Base-by-base conservation (phyloP, 2,113 vertebrate genomes). In the Vidua chalybeata region DNA sequence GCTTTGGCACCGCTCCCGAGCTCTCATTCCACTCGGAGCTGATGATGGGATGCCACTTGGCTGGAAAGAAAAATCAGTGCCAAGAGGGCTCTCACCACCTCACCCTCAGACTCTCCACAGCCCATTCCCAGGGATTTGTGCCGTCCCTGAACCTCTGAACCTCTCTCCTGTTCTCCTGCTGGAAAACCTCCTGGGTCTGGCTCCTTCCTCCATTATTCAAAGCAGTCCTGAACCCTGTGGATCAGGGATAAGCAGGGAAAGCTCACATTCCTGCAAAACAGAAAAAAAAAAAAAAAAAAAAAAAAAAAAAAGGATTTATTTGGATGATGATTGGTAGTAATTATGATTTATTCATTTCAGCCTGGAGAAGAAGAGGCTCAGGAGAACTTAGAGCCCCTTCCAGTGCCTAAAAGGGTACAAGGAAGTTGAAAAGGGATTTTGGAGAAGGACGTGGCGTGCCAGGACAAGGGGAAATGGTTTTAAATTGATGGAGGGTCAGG, bases 1-100 rank as follows among this genome's bases (percentile, higher is more conserved):
- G 81, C 73, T 81, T n/a, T 96, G 91, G 96, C 96, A 2, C 39
- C 4, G 61, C 43, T 95, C 89, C 94, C 80, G 26, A 74, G 61
- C 84, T 87, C 89, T 91, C 39, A 9, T 58, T 37, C 73, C 51
- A 1, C 89, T 74, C 46, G 7, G 63, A 74, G 93, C 55, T 77
- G 91, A 67, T 54, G 93, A 91, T 86, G 64, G 84, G 80, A 90
- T 77, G 80, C 6, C 80, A 54, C 87, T 92, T 41, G 13, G 41
- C 8, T 58, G 89, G 84, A 77, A 93, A 63, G 84, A 94, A 18
- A 55, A 74, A 89, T 89, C 93, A 33, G 55, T 27, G 68, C 80
- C 76, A 62, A 51, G 82, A 84, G 72, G 68, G 69, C 68, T 89
- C 89, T 95, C 87, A 80, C 15, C 68, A 37, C 54, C 86, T 90